Base-by-base conservation (phyloP, 2,113 vertebrate genomes). In the Egretta garzetta region DNA sequence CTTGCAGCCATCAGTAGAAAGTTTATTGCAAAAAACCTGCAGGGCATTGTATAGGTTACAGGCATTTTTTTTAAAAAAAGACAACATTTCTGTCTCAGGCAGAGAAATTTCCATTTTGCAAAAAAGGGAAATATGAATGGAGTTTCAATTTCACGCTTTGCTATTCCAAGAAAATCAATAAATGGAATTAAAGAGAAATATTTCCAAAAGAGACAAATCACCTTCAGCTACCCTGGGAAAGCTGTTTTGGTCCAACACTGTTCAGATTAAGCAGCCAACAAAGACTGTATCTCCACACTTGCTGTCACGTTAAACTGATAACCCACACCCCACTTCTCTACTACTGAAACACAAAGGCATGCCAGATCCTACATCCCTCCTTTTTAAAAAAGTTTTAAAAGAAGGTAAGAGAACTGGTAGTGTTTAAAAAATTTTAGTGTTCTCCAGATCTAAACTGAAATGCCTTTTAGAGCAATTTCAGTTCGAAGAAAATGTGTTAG, bases 361-460 rank as follows among this genome's bases (percentile, higher is more conserved):
- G 5, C 5, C 23, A 63, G 20, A 43, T 32, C 17, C 27, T 49
- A 49, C 26, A 33, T 26, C 45, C 1, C 7, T 64, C 12, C 30
- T 75, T 14, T 21, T 14, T 4, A 20, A 75, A 41, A n/a, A 32
- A 26, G 4, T 39, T 32, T 45, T 70, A 14, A 28, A 72, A 30
- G 7, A 8, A 47, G 4, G 2, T 5, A 68, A 52, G 14, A 33
- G 4, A 30, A 14, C 5, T n/a, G 0, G 0, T 17, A 56, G 33
- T 11, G 5, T 60, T 55, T 23, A 3, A 2, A 86, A 94, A 43
- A n/a, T 0, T 0, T 32, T 0, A 6, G 4, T 27, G 8, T 32
- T 68, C 8, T 80, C 39, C 35, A 68, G 20, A 56, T 33, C 9
- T 53, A 49, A 62, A 35, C 1, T 66, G 8, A 91, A 80, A 35